A percentile compares a stretch with the other conserved stretches of the same genome.
phyloP scores from a whole-genome alignment of 2,888 invertebrate species.

The Autographa gamma region DNA sequence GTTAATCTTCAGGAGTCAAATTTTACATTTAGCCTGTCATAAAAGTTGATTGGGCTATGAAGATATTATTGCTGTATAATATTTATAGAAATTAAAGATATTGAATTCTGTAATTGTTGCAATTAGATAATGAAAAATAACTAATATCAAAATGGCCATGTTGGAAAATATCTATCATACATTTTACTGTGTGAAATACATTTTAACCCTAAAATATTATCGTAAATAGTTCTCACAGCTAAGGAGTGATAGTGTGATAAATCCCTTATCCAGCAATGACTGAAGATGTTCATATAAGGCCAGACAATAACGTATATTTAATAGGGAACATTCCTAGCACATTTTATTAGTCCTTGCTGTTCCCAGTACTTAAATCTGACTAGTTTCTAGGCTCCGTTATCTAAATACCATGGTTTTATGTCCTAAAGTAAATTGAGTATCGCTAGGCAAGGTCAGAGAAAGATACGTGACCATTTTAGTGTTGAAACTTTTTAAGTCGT shows the following conservation, averaged over 20 bases:
- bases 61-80: too few relatives aligned
- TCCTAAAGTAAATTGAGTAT: background rate
- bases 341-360: constrained; percentile 24
- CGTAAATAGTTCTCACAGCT: too few relatives aligned
- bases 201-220: background rate
- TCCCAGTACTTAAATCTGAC: constrained; percentile 8
- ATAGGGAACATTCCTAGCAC: constrained; percentile 18
- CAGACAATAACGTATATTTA: constrained; percentile 18
- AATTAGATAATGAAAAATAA: too few relatives aligned
- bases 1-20: background rate
- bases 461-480: background rate
- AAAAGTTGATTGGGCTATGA: background rate
- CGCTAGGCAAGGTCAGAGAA: background rate
- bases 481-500: background rate
- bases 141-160: too few relatives aligned
- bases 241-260: constrained; percentile 13
- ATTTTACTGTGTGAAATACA: too few relatives aligned
- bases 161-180: too few relatives aligned
- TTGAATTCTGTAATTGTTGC: too few relatives aligned
- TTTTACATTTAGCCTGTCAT: too few relatives aligned
- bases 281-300: constrained; percentile 3
- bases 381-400: background rate
- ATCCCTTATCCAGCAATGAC: constrained; percentile 10
- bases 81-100: too few relatives aligned
- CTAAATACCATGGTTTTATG: background rate